Percentiles rank a stretch among this genome's conserved stretches.
Conservation (phyloP, 2,888 invertebrate genomes). For the Ryuthela nishihirai region DNA sequence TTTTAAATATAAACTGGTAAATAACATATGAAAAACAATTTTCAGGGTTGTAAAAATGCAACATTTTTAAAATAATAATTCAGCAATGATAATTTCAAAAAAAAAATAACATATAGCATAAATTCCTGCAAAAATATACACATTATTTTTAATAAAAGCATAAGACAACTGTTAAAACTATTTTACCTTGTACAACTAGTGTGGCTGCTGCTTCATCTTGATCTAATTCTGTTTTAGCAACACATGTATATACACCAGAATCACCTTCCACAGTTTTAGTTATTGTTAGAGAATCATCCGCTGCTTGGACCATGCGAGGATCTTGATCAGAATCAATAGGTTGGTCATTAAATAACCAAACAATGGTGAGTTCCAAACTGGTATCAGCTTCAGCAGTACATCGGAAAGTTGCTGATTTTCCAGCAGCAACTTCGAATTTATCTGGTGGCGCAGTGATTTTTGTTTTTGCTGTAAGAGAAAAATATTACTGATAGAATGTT, state of each 20-base stretch:
- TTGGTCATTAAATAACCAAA: conserved; percentile 84
- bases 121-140: too few relatives aligned
- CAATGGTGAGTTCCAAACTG: conserved; percentile 69
- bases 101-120: too few relatives aligned
- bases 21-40: background rate
- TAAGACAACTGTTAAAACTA: background rate
- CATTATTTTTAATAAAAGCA: too few relatives aligned
- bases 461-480: conserved; percentile 65
- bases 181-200: conserved; percentile 78
- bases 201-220: conserved; percentile 79
- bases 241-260: conserved; percentile 92
- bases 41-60: background rate
- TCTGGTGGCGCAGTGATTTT: conserved; percentile 81
- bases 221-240: conserved; percentile 85
- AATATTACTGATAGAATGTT: too few relatives aligned
- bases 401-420: conserved; percentile 80
- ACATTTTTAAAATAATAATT: background rate
- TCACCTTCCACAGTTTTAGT: conserved; percentile 91
- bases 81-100: background rate
- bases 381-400: conserved; percentile 92
- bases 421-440: conserved; percentile 88
- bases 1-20: background rate
- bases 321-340: conserved; percentile 82
- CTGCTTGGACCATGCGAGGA: conserved; percentile 67
- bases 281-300: conserved; percentile 90